A percentile compares a stretch with the other conserved stretches of the same genome.
phyloP scores from a whole-genome alignment of 2,113 vertebrate genomes.

The Oenanthe melanoleuca region DNA sequence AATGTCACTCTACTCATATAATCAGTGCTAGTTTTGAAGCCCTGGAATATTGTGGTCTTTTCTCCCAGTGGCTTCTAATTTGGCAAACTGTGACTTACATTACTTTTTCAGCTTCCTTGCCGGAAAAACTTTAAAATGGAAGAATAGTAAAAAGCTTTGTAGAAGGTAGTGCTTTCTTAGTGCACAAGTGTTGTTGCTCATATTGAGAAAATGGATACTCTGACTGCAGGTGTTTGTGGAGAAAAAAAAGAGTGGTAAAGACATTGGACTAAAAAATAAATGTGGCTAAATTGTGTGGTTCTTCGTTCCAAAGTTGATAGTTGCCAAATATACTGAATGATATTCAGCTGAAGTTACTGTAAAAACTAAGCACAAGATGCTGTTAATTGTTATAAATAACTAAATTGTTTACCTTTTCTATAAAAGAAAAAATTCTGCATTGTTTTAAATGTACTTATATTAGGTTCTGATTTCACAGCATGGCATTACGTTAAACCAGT shows the following conservation, averaged over 20 bases:
- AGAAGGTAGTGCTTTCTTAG: background rate
- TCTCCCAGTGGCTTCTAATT: background rate
- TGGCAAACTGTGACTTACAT: background rate
- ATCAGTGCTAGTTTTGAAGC: background rate
- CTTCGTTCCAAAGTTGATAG: background rate
- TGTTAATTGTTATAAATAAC: background rate
- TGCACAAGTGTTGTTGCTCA: background rate
- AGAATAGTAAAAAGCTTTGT: background rate
- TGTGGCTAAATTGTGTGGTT: background rate
- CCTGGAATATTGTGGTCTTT: background rate
- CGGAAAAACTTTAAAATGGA: background rate
- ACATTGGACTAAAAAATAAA: background rate
- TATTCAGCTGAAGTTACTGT: background rate
- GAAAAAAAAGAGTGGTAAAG: background rate
- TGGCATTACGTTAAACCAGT: background rate
- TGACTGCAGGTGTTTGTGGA: background rate
- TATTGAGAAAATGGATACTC: background rate
- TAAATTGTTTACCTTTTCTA: background rate
- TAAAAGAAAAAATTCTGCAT: background rate
- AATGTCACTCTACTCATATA: background rate
- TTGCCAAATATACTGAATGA: background rate
- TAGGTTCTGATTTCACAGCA: background rate
- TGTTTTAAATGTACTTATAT: background rate
- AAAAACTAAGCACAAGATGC: background rate
- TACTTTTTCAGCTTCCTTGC: background rate